Conservation (phyloP, 2,888 invertebrate genomes). For the Chelonus formosanus region DNA sequence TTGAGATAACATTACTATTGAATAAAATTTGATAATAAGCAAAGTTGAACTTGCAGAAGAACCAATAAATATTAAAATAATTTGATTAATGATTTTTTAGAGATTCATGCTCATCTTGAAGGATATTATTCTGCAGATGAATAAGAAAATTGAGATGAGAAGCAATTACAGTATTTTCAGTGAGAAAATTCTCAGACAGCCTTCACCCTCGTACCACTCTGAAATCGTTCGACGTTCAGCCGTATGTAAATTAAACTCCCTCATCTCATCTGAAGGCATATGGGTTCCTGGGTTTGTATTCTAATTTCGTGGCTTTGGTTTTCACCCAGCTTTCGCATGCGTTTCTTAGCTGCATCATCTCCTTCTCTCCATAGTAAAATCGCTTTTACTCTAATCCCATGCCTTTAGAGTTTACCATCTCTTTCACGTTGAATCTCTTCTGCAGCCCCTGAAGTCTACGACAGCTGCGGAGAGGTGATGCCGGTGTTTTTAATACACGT, state of each 20-base stretch:
- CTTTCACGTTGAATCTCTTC: constrained; percentile 39
- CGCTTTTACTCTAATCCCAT: constrained; percentile 61
- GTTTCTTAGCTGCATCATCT: constrained; percentile 54
- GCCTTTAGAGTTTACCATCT: constrained; percentile 26
- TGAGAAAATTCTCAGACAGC: constrained; percentile 52
- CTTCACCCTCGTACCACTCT: constrained; percentile 39
- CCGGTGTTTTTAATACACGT: constrained; percentile 68
- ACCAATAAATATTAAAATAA: background rate
- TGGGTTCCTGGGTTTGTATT: constrained; percentile 58
- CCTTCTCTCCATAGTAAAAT: constrained; percentile 51
- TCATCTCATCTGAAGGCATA: constrained; percentile 47
- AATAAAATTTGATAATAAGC: no score
- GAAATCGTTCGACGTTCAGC: constrained; percentile 39
- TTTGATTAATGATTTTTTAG: constrained; percentile 4
- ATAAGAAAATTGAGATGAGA: constrained; percentile 23
- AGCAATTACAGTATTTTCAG: constrained; percentile 63
- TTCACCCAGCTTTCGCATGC: constrained; percentile 42
- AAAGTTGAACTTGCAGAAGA: constrained; percentile 37
- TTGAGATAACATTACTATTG: no score
- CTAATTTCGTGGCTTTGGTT: constrained; percentile 61
- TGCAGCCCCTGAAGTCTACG: constrained; percentile 58
- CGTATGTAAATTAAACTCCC: constrained; percentile 61
- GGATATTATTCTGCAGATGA: constrained; percentile 16
- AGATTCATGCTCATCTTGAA: background rate
- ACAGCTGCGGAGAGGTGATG: constrained; percentile 66